phyloP scores from a whole-genome alignment of 2,113 vertebrate species.

The Polypterus senegalus region DNA sequence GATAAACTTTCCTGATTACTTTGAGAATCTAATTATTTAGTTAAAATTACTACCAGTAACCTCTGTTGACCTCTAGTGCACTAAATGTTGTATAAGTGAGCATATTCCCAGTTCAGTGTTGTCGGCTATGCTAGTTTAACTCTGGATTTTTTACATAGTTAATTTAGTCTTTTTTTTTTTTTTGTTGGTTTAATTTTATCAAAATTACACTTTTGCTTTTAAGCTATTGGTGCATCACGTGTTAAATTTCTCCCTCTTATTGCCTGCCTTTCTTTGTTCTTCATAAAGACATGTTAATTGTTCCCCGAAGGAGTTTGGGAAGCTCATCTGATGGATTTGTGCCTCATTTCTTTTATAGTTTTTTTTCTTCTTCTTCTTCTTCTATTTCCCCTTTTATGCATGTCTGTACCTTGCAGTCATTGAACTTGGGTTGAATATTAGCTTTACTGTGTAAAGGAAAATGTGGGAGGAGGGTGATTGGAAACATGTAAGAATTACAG shows the following conservation, averaged over 20 bases:
- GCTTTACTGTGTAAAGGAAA: no score
- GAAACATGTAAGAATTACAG: no score
- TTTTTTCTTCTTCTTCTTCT: no score
- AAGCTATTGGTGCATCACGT: not conserved
- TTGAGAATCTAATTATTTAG: conserved; percentile 44
- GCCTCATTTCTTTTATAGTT: no score
- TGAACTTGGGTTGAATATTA: no score
- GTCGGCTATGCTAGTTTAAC: not conserved
- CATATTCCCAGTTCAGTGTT: not conserved
- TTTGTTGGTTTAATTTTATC: not conserved
- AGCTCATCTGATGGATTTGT: not conserved
- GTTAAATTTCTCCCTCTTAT: not conserved
- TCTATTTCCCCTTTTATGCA: no score
- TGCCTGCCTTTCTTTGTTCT: not conserved
- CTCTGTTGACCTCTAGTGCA: conserved; percentile 1
- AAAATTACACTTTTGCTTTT: not conserved
- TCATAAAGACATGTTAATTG: conserved; percentile 2
- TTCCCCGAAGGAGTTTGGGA: not conserved
- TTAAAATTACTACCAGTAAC: conserved; percentile 20
- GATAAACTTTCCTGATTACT: conserved; percentile 53
- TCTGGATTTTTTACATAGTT: not conserved
- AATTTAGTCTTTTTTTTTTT: not conserved
- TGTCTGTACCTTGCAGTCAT: no score
- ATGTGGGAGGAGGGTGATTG: no score
- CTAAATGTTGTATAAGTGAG: not conserved